A percentile compares a stretch with the other conserved stretches of the same genome.
These are phyloP conservation scores for Salvator merianae DNA, from an alignment of 2,113 vertebrate species.

Conservation along the genomic window DNA sequence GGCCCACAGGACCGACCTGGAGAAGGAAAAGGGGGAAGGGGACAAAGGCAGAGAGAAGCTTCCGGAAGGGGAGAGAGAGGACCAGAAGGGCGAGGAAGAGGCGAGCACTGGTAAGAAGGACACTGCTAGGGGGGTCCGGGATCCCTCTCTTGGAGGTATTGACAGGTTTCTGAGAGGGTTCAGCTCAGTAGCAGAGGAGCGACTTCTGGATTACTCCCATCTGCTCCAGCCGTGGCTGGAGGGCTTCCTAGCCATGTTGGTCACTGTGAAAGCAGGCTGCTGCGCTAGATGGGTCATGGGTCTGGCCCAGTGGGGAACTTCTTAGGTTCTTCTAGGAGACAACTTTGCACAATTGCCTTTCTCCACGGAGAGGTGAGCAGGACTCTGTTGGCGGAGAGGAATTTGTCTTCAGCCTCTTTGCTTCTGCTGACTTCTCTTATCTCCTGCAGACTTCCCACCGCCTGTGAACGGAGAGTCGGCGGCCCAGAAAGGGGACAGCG, in stretches of 20 bases:
- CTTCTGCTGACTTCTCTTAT: neutral
- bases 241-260: no score
- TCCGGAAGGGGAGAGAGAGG: conserved; percentile 66
- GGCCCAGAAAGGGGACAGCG: conserved; percentile 73
- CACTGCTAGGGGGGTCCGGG: neutral
- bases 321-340: no score
- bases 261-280: no score
- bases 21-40: conserved; percentile 73
- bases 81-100: conserved; percentile 72
- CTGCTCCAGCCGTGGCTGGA: neutral
- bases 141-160: rapidly evolving
- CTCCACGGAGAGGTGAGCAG: no score
- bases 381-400: no score
- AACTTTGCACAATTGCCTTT: no score
- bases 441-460: conserved; percentile 70
- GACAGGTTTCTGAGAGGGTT: neutral
- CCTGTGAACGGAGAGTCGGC: conserved; percentile 89
- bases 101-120: conserved; percentile 1
- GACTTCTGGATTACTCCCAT: neutral
- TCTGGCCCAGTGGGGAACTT: neutral
- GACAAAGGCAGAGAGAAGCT: conserved; percentile 60
- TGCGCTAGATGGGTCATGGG: no score
- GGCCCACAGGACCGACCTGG: conserved; percentile 69
- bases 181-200: neutral
- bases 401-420: no score